Evolutionary conservation across 2,113 vertebrate genomes (phyloP), one percentile per base, ranked within the genome.

Genomic region (Myotis davidii): DNA sequence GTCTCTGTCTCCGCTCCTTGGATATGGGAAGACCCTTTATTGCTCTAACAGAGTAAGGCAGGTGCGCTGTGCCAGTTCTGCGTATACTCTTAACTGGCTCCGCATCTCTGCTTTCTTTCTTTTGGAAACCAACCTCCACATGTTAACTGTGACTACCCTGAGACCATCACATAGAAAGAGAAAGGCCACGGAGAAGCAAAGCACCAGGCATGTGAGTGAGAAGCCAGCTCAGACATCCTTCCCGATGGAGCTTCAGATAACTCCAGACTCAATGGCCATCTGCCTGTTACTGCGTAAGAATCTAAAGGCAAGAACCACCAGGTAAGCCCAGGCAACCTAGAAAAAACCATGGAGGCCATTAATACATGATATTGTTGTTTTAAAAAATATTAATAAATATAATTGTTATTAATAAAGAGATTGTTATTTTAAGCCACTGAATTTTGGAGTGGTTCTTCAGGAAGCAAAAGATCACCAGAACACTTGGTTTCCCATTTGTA

Each of bases 91-190:
- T 73, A 39, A 20, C 52, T 59, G n/a, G 59, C 14, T 81, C 32
- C 2, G 16, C 32, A 59, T 54, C n/a, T 65, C 25, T 23, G 27
- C 64, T 90, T 67, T 78, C 61, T 84, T 74, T 56, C 64, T 85
- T 23, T 94, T 93, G n/a, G 83, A 88, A 94, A 77, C 25, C 39
- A 82, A 32, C 37, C 37, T 94, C 50, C 52, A 56, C 12, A 17
- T 87, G 32, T 56, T 11, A 50, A 69, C 3, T 32, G 6, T 6
- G 29, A 45, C 23, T 42, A 73, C 32, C 6, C 64, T 34, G 23
- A 78, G 17, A 73, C 2, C 4, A 9, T 52, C 91, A 69, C 13
- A 16, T 0, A 21, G 13, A 56, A 14, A 85, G 29, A 92, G 34
- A 52, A 85, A 67, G 20, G 27, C 27, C 59, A 56, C 8, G 50